These are phyloP conservation scores for Nomia melanderi DNA, from an alignment of 1,140 invertebrate species.

Conservation along the genomic window DNA sequence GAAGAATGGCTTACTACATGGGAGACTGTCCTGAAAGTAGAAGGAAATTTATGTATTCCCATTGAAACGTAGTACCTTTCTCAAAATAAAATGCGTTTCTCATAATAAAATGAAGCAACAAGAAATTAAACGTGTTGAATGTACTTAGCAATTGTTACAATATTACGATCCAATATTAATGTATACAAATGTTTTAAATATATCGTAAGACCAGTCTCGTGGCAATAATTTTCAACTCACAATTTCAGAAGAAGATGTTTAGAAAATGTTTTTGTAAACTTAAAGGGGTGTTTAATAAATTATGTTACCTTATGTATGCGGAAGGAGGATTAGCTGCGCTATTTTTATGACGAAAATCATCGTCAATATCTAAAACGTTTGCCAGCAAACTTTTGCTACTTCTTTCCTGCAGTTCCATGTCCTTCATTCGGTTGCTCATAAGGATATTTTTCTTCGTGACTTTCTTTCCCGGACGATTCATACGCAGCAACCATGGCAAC, in stretches of 20 bases:
- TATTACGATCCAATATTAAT: no score
- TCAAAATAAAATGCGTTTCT: no score
- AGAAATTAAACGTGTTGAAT: no score
- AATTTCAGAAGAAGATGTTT: neutral
- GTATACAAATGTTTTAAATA: no score
- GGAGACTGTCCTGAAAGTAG: no score
- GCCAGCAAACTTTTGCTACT: constrained; percentile 96
- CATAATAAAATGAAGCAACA: no score
- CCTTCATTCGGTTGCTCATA: constrained; percentile 93
- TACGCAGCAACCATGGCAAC: constrained; percentile 96
- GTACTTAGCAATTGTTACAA: no score
- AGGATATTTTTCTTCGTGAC: constrained; percentile 94
- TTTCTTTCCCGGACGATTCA: constrained; percentile 96
- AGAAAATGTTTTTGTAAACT: no score
- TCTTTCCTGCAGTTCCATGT: constrained; percentile 94
- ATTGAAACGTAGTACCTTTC: no score
- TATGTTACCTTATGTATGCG: constrained; percentile 73
- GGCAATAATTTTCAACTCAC: neutral
- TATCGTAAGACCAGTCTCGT: neutral
- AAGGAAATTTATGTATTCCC: no score
- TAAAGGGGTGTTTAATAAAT: neutral
- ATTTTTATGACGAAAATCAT: constrained; percentile 90
- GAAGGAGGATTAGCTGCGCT: constrained; percentile 70
- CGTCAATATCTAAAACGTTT: constrained; percentile 96
- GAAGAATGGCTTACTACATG: no score